Conservation (phyloP, 2,888 invertebrate species). For the Drosophila demipolita region DNA sequence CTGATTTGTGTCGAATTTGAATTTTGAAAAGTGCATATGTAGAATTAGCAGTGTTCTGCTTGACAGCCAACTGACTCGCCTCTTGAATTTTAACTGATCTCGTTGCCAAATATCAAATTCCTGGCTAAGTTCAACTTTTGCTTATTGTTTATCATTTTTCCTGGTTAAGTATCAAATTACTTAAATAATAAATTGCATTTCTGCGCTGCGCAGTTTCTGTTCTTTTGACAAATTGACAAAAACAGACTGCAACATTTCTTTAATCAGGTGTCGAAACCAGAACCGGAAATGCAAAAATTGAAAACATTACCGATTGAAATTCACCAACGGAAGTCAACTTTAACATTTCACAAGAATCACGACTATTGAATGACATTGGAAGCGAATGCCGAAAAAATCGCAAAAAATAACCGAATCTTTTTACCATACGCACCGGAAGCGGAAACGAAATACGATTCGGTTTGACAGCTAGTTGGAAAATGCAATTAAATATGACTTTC, state of each 20-base stretch:
- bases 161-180: not conserved
- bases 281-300: not conserved
- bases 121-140: not conserved
- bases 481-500: not conserved
- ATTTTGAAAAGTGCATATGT: not conserved
- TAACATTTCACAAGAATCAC: not conserved
- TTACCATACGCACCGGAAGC: not conserved
- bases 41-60: not conserved
- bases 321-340: not conserved
- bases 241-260: not conserved
- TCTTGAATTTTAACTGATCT: not conserved
- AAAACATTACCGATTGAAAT: not conserved
- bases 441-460: not conserved
- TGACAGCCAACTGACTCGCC: not conserved
- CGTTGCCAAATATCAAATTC: not conserved
- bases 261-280: not conserved
- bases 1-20: not conserved
- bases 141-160: not conserved
- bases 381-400: not conserved
- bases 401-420: not conserved
- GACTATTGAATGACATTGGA: not conserved
- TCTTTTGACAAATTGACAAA: not conserved
- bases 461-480: not conserved
- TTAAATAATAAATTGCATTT: not conserved
- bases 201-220: too few relatives aligned